Conservation (phyloP, 1,140 invertebrate species). For the Cydia pomonella region DNA sequence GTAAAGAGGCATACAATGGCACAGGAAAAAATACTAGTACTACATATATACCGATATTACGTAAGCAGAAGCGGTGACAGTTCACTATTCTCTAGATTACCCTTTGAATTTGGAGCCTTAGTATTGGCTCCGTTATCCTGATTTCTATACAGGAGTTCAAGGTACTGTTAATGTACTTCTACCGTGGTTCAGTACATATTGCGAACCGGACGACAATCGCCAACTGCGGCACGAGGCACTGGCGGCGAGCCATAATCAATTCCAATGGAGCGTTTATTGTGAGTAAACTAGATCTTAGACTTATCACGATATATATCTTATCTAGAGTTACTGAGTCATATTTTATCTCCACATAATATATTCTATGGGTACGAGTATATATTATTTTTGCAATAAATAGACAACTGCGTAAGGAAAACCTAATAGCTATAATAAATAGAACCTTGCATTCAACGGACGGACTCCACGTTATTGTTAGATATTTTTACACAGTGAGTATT, state of each 20-base stretch:
- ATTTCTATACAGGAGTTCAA: background rate
- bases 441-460: no score
- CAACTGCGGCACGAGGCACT: slow-evolving; percentile 13
- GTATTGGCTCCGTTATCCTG: background rate
- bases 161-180: slow-evolving; percentile 5
- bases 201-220: slow-evolving; percentile 24
- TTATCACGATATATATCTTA: no score
- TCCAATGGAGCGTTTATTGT: slow-evolving; percentile 31
- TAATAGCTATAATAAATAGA: no score
- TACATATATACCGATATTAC: no score
- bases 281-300: slow-evolving; percentile 9
- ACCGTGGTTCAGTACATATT: slow-evolving; percentile 15
- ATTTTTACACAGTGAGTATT: no score
- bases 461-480: no score
- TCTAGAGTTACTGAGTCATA: background rate
- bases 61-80: no score
- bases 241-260: slow-evolving; percentile 31
- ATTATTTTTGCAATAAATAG: no score
- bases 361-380: background rate
- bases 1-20: no score
- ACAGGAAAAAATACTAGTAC: no score
- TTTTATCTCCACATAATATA: background rate
- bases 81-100: no score
- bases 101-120: background rate
- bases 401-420: no score